Conservation (phyloP, 2,797 vertebrate species). For the Dipus sagitta region DNA sequence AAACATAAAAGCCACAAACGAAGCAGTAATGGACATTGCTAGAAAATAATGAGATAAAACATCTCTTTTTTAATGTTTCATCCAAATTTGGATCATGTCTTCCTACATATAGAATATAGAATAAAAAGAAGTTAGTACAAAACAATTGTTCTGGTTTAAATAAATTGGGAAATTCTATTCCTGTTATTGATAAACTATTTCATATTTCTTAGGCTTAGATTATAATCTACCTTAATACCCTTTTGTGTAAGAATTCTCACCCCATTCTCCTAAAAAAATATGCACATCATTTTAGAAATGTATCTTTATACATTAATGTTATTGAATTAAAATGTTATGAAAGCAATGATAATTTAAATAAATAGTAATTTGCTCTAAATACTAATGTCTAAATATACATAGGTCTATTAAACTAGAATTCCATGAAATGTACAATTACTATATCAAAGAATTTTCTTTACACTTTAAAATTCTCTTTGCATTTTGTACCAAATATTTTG, state of each 20-base stretch:
- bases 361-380: conserved; percentile 58
- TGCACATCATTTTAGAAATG: conserved; percentile 31
- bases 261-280: neutral
- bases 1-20: neutral
- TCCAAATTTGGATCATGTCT: neutral
- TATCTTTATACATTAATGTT: neutral
- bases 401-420: conserved; percentile 57
- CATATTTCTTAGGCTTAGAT: neutral
- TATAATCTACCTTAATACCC: neutral
- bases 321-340: conserved; percentile 27
- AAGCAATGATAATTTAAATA: neutral
- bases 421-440: neutral
- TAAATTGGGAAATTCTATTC: neutral
- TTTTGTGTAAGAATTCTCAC: neutral
- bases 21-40: neutral
- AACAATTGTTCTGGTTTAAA: neutral
- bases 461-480: conserved; percentile 36
- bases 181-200: conserved; percentile 37
- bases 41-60: neutral
- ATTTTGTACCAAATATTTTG: conserved; percentile 42
- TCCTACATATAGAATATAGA: neutral
- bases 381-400: neutral
- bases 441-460: conserved; percentile 32
- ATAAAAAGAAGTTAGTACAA: neutral
- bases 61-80: neutral